Evolutionary conservation across 2,888 invertebrate genomes (phyloP).

Genomic region (Tetanocera ferruginea): DNA sequence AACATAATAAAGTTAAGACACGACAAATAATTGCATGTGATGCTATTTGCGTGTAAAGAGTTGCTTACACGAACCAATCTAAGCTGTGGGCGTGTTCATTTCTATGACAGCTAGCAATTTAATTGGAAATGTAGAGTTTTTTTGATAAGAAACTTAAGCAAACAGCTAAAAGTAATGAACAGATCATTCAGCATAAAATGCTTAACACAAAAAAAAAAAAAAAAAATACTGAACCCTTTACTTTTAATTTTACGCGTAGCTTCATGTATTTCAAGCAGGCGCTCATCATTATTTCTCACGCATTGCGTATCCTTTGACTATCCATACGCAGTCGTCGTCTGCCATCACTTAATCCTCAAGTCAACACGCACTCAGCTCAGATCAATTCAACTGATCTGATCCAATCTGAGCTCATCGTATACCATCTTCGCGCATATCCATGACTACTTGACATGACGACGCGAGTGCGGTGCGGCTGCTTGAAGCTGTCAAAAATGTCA

Average conservation of each 20-base stretch:
- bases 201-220: not conserved
- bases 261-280: not conserved
- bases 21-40: too few species aligned
- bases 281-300: not conserved
- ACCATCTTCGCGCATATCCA: slow-evolving; percentile 19
- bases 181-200: not conserved
- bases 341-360: not conserved
- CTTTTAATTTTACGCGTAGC: not conserved
- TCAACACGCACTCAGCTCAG: slow-evolving; percentile 8
- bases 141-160: not conserved
- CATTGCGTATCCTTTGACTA: not conserved
- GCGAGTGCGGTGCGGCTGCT: slow-evolving; percentile 40
- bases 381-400: not conserved
- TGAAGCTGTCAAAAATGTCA: slow-evolving; percentile 49
- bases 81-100: not conserved
- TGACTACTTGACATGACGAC: slow-evolving; percentile 13
- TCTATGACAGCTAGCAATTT: not conserved
- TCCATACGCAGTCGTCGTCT: not conserved
- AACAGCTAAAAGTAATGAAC: too few species aligned
- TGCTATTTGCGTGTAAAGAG: too few species aligned
- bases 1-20: too few species aligned
- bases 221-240: not conserved
- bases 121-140: slow-evolving; percentile 5
- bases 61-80: not conserved
- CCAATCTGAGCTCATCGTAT: not conserved